These are phyloP conservation scores for Thaumetopoea pityocampa DNA, from an alignment of 1,140 invertebrate genomes.

Conservation along the genomic window DNA sequence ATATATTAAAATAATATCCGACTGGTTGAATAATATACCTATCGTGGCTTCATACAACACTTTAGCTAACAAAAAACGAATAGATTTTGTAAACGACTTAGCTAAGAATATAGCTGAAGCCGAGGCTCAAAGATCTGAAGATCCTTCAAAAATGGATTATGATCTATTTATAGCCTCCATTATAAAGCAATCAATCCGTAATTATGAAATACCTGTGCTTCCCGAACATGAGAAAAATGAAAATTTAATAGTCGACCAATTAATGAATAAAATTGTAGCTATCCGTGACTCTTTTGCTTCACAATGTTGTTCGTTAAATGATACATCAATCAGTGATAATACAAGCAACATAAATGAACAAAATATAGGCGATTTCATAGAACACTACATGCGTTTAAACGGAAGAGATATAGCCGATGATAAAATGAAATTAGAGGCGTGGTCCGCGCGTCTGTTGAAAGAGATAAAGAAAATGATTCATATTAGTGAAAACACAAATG, in stretches of 20 bases:
- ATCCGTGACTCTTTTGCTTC: not conserved
- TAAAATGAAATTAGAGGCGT: slow-evolving; percentile 31
- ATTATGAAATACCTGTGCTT: slow-evolving; percentile 16
- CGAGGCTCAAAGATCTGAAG: slow-evolving; percentile 22
- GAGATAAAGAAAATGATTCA: slow-evolving; percentile 29
- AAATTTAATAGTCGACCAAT: slow-evolving; percentile 17
- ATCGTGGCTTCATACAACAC: slow-evolving; percentile 25
- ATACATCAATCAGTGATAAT: slow-evolving; percentile 3
- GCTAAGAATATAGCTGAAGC: slow-evolving; percentile 31
- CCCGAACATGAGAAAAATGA: slow-evolving; percentile 20
- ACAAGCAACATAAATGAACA: slow-evolving; percentile 11
- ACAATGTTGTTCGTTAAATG: not conserved
- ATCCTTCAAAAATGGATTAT: slow-evolving; percentile 23
- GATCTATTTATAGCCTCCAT: slow-evolving; percentile 18
- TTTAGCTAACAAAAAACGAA: slow-evolving; percentile 17
- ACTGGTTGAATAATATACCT: slow-evolving; percentile 37
- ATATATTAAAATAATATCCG: slow-evolving; percentile 35
- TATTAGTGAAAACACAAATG: slow-evolving; percentile 6
- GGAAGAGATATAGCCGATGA: slow-evolving; percentile 27
- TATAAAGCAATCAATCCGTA: slow-evolving; percentile 14
- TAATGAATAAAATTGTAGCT: slow-evolving; percentile 22
- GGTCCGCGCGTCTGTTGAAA: slow-evolving; percentile 23
- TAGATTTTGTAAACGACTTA: slow-evolving; percentile 31
- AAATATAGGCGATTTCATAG: slow-evolving; percentile 30
- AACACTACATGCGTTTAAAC: slow-evolving; percentile 27